These are phyloP conservation scores for Mirounga angustirostris DNA, from an alignment of 2,113 vertebrate genomes.

Conservation along the genomic window DNA sequence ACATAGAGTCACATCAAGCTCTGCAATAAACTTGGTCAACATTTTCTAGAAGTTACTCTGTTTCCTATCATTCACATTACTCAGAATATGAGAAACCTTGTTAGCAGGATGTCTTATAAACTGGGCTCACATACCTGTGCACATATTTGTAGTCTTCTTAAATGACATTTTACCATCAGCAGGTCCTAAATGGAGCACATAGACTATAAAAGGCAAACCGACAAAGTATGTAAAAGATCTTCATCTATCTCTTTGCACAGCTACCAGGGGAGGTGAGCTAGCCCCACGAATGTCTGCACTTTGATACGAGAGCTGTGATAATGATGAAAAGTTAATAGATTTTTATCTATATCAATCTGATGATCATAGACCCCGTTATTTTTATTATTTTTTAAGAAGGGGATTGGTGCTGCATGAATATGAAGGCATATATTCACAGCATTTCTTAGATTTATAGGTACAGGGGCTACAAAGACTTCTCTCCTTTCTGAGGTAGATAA, in stretches of 20 bases:
- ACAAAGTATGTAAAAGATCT: slow-evolving; percentile 76
- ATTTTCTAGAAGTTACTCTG: slow-evolving; percentile 41
- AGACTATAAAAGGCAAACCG: slow-evolving; percentile 65
- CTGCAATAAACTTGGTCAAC: neutral
- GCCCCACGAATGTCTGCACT: neutral
- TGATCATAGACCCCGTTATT: slow-evolving; percentile 73
- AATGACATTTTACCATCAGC: slow-evolving; percentile 75
- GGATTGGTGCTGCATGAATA: slow-evolving; percentile 47
- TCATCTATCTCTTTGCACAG: slow-evolving; percentile 38
- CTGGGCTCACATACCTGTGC: slow-evolving; percentile 39
- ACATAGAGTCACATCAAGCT: neutral
- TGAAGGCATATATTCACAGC: slow-evolving; percentile 76
- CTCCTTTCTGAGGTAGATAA: slow-evolving; percentile 78
- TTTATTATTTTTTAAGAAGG: slow-evolving; percentile 79
- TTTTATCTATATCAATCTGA: slow-evolving; percentile 69
- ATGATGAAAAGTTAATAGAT: slow-evolving; percentile 78
- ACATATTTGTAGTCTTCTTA: slow-evolving; percentile 70
- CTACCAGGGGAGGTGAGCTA: slow-evolving; percentile 42
- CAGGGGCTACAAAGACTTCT: slow-evolving; percentile 72
- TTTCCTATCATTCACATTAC: neutral
- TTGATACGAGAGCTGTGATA: slow-evolving; percentile 69
- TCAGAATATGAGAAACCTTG: neutral
- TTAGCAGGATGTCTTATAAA: slow-evolving; percentile 37
- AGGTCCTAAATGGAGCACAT: slow-evolving; percentile 64
- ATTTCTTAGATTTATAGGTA: slow-evolving; percentile 75